phyloP scores from a whole-genome alignment of 2,113 vertebrate species.

The Cromileptes altivelis region DNA sequence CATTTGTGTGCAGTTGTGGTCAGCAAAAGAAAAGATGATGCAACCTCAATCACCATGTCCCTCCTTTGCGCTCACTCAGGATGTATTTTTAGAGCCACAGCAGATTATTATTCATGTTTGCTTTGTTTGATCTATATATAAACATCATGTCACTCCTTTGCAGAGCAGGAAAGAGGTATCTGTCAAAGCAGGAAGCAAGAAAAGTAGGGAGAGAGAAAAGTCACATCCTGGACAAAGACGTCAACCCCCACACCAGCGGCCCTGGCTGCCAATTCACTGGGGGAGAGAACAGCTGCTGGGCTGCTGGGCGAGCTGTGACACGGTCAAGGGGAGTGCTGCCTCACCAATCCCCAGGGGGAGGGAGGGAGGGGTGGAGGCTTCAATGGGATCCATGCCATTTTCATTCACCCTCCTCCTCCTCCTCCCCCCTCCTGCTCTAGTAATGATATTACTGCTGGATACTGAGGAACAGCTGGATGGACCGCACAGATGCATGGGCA shows the following conservation, averaged over 20 bases:
- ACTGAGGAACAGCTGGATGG: conserved; percentile 69
- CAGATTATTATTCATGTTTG: conserved; percentile 30
- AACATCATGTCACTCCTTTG: conserved; percentile 27
- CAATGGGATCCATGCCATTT: conserved; percentile 66
- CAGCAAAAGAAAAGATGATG: conserved; percentile 24
- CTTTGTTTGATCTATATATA: conserved; percentile 41
- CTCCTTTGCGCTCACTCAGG: not conserved
- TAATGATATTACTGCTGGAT: conserved; percentile 48
- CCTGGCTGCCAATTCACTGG: conserved; percentile 60
- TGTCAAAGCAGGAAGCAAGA: not conserved
- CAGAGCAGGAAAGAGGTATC: conserved; percentile 4
- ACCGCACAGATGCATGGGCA: conserved; percentile 33
- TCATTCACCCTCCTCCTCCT: conserved; percentile 50
- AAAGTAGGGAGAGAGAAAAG: conserved; percentile 40
- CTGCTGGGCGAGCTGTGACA: conserved; percentile 71
- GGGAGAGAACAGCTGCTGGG: conserved; percentile 77
- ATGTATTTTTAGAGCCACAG: conserved; percentile 12
- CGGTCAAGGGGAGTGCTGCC: conserved; percentile 72
- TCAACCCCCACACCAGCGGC: conserved; percentile 69
- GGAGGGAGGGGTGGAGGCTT: conserved; percentile 36
- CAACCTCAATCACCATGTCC: not conserved
- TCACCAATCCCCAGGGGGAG: conserved; percentile 60
- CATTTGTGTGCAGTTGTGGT: conserved; percentile 54
- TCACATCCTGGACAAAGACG: conserved; percentile 63
- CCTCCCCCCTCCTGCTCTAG: conserved; percentile 11